Base-by-base conservation (phyloP, 2,888 invertebrate genomes). In the Limnephilus lunatus region DNA sequence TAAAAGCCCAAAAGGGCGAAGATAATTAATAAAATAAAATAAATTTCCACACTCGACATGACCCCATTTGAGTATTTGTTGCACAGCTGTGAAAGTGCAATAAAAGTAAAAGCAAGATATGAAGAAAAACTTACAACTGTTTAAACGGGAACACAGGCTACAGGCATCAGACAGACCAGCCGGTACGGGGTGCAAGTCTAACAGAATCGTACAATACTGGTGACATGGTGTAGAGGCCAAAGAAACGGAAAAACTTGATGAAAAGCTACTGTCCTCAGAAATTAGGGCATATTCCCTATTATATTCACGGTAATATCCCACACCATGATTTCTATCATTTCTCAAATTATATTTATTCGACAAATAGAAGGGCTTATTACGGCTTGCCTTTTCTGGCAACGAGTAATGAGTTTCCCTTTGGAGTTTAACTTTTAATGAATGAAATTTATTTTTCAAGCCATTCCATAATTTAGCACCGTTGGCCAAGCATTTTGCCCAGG, bases 381-480 rank as follows among this genome's bases (percentile, higher is more conserved):
- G 68, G 25, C 68, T 68, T 68, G 25, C 68, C 7, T 68, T 68
- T 1, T n/a, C 68, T 68, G 68, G 25, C 7, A 25, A 25, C 2
- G 25, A 68, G 68, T 68, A 25, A 25, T n/a, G 68, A 68, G 25
- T 68, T 1, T 68, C 68, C 9, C 68, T 68, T 68, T n/a, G 19
- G 68, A 68, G 68, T 68, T 68, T 68, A 68, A 25, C 68, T n/a
- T 68, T 68, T n/a, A 68, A 25, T 9, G 9, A 19, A 25, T 83
- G 30, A 32, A 87, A 9, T 87, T 87, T 87, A 48, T 87, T 87
- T 87, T 32, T 87, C 53, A 87, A 19, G 2, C 9, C 68, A 25
- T 68, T 68, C 68, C 68, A 68, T 25, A 68, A n/a, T 68, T 68
- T 68, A 9, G 68, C 68, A n/a, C 31, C 14, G 14, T 31, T 87